phyloP scores from a whole-genome alignment of 2,113 vertebrate species.

The Rousettus leschenaultii region DNA sequence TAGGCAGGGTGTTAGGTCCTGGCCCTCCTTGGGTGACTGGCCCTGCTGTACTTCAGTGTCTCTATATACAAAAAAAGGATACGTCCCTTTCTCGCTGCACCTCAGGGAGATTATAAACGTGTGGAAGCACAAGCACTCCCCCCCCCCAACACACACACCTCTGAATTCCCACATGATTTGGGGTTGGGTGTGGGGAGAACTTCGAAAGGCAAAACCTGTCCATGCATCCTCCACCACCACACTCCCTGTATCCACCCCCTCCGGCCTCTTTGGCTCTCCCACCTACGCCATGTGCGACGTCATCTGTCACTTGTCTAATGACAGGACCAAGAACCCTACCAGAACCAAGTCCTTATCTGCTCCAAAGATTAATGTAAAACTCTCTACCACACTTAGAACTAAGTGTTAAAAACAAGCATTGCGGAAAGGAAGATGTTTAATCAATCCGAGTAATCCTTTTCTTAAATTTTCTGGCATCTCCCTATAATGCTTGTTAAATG shows the following conservation, averaged over 20 bases:
- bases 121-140: accelerated
- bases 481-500: neutral
- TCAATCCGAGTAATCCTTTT: neutral
- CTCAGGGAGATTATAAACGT: neutral
- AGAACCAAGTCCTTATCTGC: neutral
- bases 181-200: neutral
- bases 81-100: neutral
- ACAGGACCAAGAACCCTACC: neutral
- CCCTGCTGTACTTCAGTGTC: neutral
- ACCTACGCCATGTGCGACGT: neutral
- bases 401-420: neutral
- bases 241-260: neutral
- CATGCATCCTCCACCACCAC: neutral
- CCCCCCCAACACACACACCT: accelerated
- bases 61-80: neutral
- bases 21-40: neutral
- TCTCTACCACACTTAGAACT: neutral
- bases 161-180: neutral
- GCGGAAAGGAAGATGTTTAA: neutral
- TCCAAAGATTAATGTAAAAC: neutral
- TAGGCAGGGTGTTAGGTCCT: neutral
- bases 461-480: neutral
- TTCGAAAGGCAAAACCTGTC: neutral
- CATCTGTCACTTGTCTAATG: neutral
- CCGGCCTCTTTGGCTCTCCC: neutral